phyloP scores from a whole-genome alignment of 2,113 vertebrate species.

The Hylia prasina region DNA sequence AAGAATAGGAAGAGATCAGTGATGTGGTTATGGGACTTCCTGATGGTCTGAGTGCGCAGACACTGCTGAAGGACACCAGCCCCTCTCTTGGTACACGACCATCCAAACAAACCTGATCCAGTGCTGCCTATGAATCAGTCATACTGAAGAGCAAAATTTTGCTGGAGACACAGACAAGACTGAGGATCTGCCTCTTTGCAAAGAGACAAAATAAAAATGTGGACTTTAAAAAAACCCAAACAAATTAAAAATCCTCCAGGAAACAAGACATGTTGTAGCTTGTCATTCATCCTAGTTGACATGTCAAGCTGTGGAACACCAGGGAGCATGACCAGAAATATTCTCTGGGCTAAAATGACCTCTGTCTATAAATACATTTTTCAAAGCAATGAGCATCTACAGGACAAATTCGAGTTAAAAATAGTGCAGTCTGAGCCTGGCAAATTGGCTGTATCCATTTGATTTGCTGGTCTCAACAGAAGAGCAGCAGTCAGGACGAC shows the following conservation, averaged over 20 bases:
- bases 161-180: not conserved
- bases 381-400: not conserved
- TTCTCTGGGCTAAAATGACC: not conserved
- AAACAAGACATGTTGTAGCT: not conserved
- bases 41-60: not conserved
- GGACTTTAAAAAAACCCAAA: not conserved
- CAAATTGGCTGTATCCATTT: not conserved
- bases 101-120: not conserved
- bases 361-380: not conserved
- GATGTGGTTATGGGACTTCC: rapidly evolving
- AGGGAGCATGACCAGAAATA: not conserved
- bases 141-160: not conserved
- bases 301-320: not conserved
- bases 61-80: rapidly evolving
- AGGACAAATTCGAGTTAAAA: not conserved
- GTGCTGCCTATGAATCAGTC: not conserved
- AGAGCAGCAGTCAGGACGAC: not conserved
- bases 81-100: not conserved
- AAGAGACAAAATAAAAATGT: not conserved
- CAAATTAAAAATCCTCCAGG: not conserved
- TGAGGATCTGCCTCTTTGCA: not conserved
- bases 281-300: not conserved
- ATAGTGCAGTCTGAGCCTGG: not conserved
- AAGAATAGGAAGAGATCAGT: not conserved
- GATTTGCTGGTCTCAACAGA: not conserved